Evolutionary conservation across 1,140 invertebrate species (phyloP).

Genomic region (Hycleus cichorii): DNA sequence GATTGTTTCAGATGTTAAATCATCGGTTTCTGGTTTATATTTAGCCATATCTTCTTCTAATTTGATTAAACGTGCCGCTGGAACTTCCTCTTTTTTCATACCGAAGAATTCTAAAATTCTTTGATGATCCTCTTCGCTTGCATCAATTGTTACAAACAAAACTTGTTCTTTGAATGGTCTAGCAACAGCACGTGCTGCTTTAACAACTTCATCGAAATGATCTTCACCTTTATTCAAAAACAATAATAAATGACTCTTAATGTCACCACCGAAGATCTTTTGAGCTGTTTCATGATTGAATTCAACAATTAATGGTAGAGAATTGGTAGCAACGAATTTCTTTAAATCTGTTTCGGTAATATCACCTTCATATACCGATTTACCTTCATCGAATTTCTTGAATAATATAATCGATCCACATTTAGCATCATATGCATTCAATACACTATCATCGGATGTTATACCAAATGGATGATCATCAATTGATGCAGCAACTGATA

Average conservation of each 20-base stretch:
- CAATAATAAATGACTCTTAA: conserved; percentile 91
- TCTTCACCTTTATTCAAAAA: conserved; percentile 89
- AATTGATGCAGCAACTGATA: conserved; percentile 66
- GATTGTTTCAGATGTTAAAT: conserved; percentile 70
- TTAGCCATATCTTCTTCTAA: conserved; percentile 98
- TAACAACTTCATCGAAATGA: conserved; percentile 65
- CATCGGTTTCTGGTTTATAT: conserved; percentile 82
- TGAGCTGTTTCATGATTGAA: conserved; percentile 96
- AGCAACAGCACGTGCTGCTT: conserved; percentile 71
- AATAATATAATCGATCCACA: conserved; percentile 72
- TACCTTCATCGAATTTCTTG: conserved; percentile 96
- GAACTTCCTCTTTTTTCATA: conserved; percentile 87
- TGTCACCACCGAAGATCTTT: conserved; percentile 97
- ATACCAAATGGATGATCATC: conserved; percentile 91
- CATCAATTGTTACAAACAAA: conserved; percentile 93
- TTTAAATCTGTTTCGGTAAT: conserved; percentile 60
- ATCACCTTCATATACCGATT: conserved; percentile 71
- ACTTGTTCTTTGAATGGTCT: conserved; percentile 86
- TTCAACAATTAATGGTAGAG: conserved; percentile 90
- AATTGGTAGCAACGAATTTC: conserved; percentile 78
- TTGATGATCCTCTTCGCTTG: conserved; percentile 91
- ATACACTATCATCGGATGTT: conserved; percentile 66
- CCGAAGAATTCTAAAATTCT: conserved; percentile 99
- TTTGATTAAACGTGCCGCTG: conserved; percentile 86
- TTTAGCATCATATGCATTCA: conserved; percentile 65